Conservation (phyloP, 2,888 invertebrate genomes). For the Chymomyza fuscimana region DNA sequence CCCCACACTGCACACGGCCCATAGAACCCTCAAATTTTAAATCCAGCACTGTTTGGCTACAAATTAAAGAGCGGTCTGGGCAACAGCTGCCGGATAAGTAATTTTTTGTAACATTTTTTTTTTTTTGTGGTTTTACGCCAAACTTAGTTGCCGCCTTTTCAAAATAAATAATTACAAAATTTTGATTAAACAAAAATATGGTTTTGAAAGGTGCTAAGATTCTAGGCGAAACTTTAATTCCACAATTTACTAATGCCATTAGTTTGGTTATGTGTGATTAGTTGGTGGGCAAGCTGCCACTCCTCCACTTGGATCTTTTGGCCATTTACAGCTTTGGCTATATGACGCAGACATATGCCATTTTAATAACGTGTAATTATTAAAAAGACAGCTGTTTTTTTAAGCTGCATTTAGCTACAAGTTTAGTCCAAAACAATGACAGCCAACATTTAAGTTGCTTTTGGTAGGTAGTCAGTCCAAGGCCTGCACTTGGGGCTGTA, state of each 20-base stretch:
- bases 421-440: slow-evolving; percentile 53
- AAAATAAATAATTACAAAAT: slow-evolving; percentile 30
- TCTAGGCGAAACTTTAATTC: slow-evolving; percentile 31
- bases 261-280: slow-evolving; percentile 10
- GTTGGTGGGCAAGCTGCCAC: neutral
- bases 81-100: slow-evolving; percentile 50
- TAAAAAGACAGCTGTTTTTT: slow-evolving; percentile 39
- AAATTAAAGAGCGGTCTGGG: slow-evolving; percentile 11
- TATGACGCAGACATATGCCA: neutral
- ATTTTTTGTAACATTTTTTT: neutral
- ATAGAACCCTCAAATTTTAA: no score
- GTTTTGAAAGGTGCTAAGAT: slow-evolving; percentile 54
- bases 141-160: slow-evolving; percentile 44
- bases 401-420: slow-evolving; percentile 59
- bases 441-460: slow-evolving; percentile 16
- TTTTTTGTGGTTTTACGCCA: slow-evolving; percentile 16
- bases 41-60: no score
- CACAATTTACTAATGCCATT: neutral
- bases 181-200: neutral
- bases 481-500: neutral
- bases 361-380: slow-evolving; percentile 62
- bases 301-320: slow-evolving; percentile 26
- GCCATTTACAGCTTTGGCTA: neutral
- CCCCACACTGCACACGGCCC: no score
- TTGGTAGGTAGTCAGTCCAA: neutral